Evolutionary conservation across 2,797 vertebrate genomes (phyloP).

Genomic region (Sebastes wilsoni): DNA sequence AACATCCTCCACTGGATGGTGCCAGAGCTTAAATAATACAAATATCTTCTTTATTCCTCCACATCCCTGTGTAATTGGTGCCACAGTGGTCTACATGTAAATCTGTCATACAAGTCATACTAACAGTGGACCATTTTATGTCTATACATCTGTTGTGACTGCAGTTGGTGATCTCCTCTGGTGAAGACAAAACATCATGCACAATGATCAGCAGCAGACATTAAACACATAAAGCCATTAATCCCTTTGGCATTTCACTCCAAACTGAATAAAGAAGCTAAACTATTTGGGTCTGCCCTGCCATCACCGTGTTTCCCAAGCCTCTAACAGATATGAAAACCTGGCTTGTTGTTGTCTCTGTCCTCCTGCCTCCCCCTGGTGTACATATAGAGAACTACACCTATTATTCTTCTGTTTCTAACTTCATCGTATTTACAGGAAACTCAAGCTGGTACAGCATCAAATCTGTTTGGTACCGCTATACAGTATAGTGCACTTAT

Average conservation of each 20-base stretch:
- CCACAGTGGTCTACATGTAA: too few relatives aligned
- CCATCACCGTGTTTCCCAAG: neutral
- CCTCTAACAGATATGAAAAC: neutral
- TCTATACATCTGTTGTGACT: neutral
- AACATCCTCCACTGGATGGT: too few relatives aligned
- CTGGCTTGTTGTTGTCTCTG: neutral
- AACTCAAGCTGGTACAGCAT: neutral
- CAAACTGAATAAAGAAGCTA: neutral
- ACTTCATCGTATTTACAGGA: neutral
- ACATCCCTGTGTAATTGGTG: too few relatives aligned
- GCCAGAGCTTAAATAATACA: too few relatives aligned
- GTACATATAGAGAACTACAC: conserved; percentile 9
- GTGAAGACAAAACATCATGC: neutral
- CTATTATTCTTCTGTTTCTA: neutral
- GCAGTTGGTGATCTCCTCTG: neutral
- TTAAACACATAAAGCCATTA: neutral
- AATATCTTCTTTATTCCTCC: too few relatives aligned
- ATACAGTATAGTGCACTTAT: neutral
- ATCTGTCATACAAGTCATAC: too few relatives aligned
- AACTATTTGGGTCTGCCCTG: neutral
- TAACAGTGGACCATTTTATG: too few relatives aligned
- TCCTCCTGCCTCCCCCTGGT: conserved; percentile 5
- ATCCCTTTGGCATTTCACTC: neutral
- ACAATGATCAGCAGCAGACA: neutral
- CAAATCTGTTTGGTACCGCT: neutral